Evolutionary conservation across 2,888 invertebrate genomes (phyloP).

Genomic region (Philonicus albiceps): DNA sequence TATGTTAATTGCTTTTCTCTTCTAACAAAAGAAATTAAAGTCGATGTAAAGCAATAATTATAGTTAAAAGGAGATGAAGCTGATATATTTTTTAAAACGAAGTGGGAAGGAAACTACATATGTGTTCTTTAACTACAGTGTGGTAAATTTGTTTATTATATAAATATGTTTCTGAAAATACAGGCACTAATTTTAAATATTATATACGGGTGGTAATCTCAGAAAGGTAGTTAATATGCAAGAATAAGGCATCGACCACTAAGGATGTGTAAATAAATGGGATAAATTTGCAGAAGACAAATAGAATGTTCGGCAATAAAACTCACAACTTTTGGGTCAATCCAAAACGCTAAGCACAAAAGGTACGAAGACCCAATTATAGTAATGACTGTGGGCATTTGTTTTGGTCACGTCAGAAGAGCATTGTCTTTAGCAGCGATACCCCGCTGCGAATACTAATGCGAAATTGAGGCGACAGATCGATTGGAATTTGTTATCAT

Average conservation of each 20-base stretch:
- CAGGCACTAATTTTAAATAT: not conserved
- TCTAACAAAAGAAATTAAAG: not conserved
- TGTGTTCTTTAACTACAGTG: not conserved
- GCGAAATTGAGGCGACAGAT: slow-evolving; percentile 43
- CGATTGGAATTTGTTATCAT: slow-evolving; percentile 36
- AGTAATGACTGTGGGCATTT: slow-evolving; percentile 15
- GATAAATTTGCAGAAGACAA: not conserved
- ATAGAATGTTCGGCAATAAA: not conserved
- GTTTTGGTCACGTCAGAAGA: slow-evolving; percentile 42
- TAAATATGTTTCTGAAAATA: not conserved
- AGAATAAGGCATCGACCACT: not conserved
- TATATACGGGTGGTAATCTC: not conserved
- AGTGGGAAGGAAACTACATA: not conserved
- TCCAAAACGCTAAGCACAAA: slow-evolving; percentile 20
- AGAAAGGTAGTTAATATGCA: not conserved
- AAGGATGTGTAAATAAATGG: not conserved
- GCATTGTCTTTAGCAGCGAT: not conserved
- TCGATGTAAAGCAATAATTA: too few relatives aligned
- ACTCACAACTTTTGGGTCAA: slow-evolving; percentile 8
- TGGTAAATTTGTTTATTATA: too few relatives aligned
- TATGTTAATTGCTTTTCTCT: not conserved
- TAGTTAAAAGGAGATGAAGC: not conserved
- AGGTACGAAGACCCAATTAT: slow-evolving; percentile 21
- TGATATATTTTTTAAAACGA: not conserved
- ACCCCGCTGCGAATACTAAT: slow-evolving; percentile 38